Evolutionary conservation across 2,113 vertebrate genomes (phyloP), one percentile per base, ranked within the genome.

Genomic region (Anas platyrhynchos): DNA sequence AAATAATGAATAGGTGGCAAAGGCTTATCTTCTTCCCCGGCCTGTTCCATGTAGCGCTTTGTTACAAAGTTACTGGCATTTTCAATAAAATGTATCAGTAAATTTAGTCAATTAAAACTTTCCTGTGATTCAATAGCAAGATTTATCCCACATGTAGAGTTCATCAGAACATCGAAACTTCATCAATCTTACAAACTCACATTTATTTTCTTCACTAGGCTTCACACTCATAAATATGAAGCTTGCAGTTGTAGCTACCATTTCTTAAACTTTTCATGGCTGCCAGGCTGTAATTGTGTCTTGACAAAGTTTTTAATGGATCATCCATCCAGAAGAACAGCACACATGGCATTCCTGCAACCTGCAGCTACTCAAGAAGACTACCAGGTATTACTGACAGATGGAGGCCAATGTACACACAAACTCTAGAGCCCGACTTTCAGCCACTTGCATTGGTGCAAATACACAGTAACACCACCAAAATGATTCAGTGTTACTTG

Each of bases 71-170:
- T 90, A 67, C 25, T 73, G 26, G 32, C 8, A 50, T 90, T 91
- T 94, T 84, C 41, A 91, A 31, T 82, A 92, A 68, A 96, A 67
- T 3, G 0, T 81, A 66, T 88, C 71, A 54, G 65, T 62, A 71
- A 59, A 92, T 48, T 72, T 31, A 83, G 31, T 55, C 55, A 91
- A 83, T 95, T 93, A 86, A 97, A 88, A 81, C 44, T 87, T 93
- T 76, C 38, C 44, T 48, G 76, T 38, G 65, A 73, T 81, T 86
- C 75, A 69, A 29, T 38, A 82, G 22, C 29, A 91, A 86, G 84
- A 41, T 78, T 92, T 86, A 83, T 76, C 63, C 54, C 78, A 56
- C 18, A 11, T 59, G 10, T 46, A 34, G 66, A 83, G n/a, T 38
- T 94, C 38, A 32, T 31, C 58, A 54, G 29, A 95, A 41, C 67